A percentile compares a stretch with the other conserved stretches of the same genome.
These are phyloP conservation scores for Antitype chi DNA, from an alignment of 2,888 invertebrate genomes.

Conservation along the genomic window DNA sequence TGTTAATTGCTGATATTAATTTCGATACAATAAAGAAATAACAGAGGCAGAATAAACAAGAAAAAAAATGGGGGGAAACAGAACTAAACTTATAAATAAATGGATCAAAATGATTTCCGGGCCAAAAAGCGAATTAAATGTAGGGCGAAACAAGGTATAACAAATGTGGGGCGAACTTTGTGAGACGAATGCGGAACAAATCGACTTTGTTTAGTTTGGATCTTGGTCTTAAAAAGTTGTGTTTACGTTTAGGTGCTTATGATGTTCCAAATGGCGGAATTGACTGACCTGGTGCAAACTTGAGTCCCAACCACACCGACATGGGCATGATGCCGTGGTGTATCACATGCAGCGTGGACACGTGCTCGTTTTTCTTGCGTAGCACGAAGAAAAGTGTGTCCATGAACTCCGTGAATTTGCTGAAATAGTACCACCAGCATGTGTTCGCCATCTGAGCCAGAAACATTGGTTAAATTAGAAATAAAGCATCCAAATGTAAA, in stretches of 20 bases:
- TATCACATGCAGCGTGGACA: conserved; percentile 98
- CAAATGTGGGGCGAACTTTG: background rate
- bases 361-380: conserved; percentile 98
- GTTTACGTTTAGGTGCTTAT: background rate
- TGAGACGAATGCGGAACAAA: background rate
- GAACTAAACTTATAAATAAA: background rate
- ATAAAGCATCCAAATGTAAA: background rate
- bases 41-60: too few relatives aligned
- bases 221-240: background rate
- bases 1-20: background rate
- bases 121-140: background rate
- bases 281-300: conserved; percentile 96
- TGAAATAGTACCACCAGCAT: conserved; percentile 99
- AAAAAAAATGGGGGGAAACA: background rate
- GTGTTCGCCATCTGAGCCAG: conserved; percentile 95
- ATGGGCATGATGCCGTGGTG: conserved; percentile 99
- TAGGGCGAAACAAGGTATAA: background rate
- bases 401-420: conserved; percentile 99
- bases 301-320: conserved; percentile 98
- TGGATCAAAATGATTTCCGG: too few relatives aligned
- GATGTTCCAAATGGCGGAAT: background rate
- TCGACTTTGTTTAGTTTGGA: background rate
- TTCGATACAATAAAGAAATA: background rate
- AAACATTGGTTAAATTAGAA: conserved; percentile 15
- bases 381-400: conserved; percentile 99